phyloP scores from a whole-genome alignment of 92 coral and sea anemone species.

The Zoanthus sociatus region DNA sequence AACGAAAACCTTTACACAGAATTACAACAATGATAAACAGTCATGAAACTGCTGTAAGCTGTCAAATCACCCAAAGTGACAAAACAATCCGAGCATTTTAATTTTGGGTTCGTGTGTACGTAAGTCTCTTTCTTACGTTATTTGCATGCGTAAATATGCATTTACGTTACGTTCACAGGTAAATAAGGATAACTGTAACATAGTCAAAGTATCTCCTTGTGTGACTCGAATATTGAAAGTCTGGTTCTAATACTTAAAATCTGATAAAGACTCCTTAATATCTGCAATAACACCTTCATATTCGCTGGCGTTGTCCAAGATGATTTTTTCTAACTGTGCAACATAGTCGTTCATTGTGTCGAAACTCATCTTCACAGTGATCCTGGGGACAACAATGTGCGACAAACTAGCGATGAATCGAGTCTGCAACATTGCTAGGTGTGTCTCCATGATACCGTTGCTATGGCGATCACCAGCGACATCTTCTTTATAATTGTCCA shows the following conservation, averaged over 20 bases:
- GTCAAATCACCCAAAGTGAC: background rate
- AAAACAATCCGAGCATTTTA: background rate
- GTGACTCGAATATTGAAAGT: constrained; percentile 44
- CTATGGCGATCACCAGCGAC: constrained; percentile 76
- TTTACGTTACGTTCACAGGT: background rate
- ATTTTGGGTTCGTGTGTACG: background rate
- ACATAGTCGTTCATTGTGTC: constrained; percentile 89
- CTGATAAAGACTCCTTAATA: constrained; percentile 87
- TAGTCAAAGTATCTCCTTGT: background rate
- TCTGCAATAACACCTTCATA: constrained; percentile 75
- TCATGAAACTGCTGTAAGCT: background rate
- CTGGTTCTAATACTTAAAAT: constrained; percentile 79
- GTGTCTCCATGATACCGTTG: constrained; percentile 89
- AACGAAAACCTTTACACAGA: background rate
- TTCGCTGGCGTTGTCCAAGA: constrained; percentile 68
- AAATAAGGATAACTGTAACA: background rate
- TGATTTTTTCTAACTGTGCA: constrained; percentile 75
- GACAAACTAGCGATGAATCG: constrained; percentile 94
- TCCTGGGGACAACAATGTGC: constrained; percentile 77
- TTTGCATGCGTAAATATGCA: background rate
- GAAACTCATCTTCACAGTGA: constrained; percentile 87
- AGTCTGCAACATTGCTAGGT: constrained; percentile 92
- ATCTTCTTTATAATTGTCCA: constrained; percentile 81
- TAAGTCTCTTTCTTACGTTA: background rate
- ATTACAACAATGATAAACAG: background rate